These are phyloP conservation scores for Zophobas morio DNA, from an alignment of 1,140 invertebrate species.

Conservation along the genomic window DNA sequence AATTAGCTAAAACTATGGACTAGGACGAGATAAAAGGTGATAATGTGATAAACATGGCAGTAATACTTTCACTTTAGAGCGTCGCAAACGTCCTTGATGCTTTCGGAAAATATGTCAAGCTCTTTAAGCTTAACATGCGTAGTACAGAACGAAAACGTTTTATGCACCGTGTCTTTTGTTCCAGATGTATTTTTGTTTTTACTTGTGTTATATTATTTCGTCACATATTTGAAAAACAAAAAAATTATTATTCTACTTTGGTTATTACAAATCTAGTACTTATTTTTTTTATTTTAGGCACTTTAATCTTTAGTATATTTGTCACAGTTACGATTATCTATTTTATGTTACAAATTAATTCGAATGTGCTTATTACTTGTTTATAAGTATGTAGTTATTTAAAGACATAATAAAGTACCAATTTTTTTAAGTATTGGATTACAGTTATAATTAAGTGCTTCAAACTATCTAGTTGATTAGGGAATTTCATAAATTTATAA, in stretches of 20 bases:
- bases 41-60: constrained; percentile 52
- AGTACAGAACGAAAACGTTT: constrained; percentile 30
- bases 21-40: constrained; percentile 44
- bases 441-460: too few relatives aligned
- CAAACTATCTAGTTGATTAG: too few relatives aligned
- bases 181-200: constrained; percentile 7
- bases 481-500: too few relatives aligned
- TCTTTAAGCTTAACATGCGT: constrained; percentile 21
- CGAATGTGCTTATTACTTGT: constrained; percentile 10
- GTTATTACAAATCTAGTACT: constrained; percentile 28
- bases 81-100: constrained; percentile 48
- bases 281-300: constrained; percentile 36
- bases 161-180: constrained; percentile 7
- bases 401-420: constrained; percentile 3
- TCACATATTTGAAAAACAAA: too few relatives aligned
- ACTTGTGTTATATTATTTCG: constrained; percentile 3
- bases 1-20: constrained; percentile 48
- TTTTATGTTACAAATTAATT: constrained; percentile 18
- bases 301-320: constrained; percentile 37
- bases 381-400: constrained; percentile 14
- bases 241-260: too few relatives aligned
- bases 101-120: constrained; percentile 34
- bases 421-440: too few relatives aligned
- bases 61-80: constrained; percentile 49
- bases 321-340: constrained; percentile 17